Evolutionary conservation across 2,113 vertebrate genomes (phyloP).

Genomic region (Leptodactylus fuscus): DNA sequence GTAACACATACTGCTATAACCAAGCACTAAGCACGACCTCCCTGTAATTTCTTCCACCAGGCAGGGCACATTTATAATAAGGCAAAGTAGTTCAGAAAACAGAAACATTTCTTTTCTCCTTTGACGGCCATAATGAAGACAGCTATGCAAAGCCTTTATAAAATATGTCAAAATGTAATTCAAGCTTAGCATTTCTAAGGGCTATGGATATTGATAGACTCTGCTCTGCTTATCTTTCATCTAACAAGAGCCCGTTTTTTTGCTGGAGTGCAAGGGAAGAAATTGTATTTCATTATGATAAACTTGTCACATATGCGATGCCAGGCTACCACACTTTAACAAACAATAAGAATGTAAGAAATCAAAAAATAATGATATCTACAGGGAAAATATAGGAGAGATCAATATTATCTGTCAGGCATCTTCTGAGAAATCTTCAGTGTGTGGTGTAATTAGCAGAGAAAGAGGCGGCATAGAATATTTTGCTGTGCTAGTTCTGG

Average conservation of each 20-base stretch:
- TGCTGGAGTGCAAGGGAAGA: not conserved
- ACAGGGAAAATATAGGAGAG: conserved; percentile 10
- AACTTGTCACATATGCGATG: not conserved
- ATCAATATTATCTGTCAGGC: conserved; percentile 28
- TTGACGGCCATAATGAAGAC: not conserved
- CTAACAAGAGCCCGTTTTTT: not conserved
- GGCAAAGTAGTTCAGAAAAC: not conserved
- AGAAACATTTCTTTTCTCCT: not conserved
- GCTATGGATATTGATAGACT: not conserved
- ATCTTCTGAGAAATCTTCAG: not conserved
- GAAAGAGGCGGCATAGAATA: not conserved
- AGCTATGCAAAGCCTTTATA: not conserved
- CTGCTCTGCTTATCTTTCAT: not conserved
- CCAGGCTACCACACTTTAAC: not conserved
- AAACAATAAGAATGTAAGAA: conserved; percentile 9
- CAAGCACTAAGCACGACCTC: no score
- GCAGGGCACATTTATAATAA: not conserved
- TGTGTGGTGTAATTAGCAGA: conserved; percentile 19
- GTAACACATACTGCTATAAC: no score
- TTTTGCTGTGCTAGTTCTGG: not conserved
- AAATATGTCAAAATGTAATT: not conserved
- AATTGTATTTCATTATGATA: conserved; percentile 25
- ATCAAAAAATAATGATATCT: not conserved
- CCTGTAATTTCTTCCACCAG: not conserved
- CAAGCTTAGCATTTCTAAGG: not conserved